A percentile compares a stretch with the other conserved stretches of the same genome.
Evolutionary conservation across 2,888 invertebrate species (phyloP).

Genomic region (Atherix ibis): DNA sequence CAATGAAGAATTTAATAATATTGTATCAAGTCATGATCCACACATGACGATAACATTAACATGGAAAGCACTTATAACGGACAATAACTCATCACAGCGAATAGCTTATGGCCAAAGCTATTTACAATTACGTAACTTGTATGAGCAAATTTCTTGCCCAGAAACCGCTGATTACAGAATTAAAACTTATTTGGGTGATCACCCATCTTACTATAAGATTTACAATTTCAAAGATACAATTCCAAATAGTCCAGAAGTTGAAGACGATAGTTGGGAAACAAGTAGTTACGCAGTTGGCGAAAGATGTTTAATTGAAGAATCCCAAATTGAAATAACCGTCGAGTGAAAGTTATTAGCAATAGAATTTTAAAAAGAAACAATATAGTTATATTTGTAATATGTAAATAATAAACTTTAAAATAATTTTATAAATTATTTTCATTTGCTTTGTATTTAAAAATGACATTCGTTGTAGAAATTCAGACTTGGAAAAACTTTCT

Average conservation of each 20-base stretch:
- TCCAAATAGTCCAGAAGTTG: constrained; percentile 15
- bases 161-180: constrained; percentile 15
- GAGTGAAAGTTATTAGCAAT: constrained; percentile 19
- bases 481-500: too few relatives aligned
- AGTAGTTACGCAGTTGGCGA: constrained; percentile 26
- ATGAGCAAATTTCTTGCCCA: constrained; percentile 26
- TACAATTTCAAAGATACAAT: constrained; percentile 12
- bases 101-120: constrained; percentile 26
- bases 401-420: too few relatives aligned
- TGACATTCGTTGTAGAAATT: too few relatives aligned
- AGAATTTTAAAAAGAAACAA: background rate
- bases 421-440: too few relatives aligned
- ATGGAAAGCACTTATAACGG: constrained; percentile 25
- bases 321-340: too few relatives aligned
- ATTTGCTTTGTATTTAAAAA: too few relatives aligned
- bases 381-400: too few relatives aligned
- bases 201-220: constrained; percentile 14
- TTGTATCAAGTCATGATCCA: constrained; percentile 21
- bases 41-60: constrained; percentile 26
- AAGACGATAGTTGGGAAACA: constrained; percentile 27
- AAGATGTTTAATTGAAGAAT: constrained; percentile 28
- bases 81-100: constrained; percentile 18
- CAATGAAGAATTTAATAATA: constrained; percentile 29
- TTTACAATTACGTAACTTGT: constrained; percentile 26
- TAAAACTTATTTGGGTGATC: constrained; percentile 15